Percentiles rank a stretch among this genome's conserved stretches.
These are phyloP conservation scores for Parazoanthus darwini DNA, from an alignment of 92 coral and sea anemone species.

Conservation along the genomic window DNA sequence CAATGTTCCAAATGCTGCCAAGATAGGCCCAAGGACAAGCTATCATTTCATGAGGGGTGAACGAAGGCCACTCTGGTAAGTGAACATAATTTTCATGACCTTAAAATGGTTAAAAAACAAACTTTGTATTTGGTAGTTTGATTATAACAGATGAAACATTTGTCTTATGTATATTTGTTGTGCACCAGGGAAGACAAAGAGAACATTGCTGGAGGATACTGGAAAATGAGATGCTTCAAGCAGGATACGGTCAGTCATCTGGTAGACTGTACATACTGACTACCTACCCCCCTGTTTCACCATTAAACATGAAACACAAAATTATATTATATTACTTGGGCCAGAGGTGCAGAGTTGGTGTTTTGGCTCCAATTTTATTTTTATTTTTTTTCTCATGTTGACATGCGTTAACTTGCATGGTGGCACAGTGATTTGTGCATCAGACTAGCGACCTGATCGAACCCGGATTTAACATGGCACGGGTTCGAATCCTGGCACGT, in stretches of 20 bases:
- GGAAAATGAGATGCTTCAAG: constrained; percentile 98
- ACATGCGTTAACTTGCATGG: too few species aligned
- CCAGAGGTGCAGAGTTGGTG: too few species aligned
- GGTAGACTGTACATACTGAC: too few species aligned
- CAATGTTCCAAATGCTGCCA: constrained; percentile 80
- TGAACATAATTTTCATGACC: background rate
- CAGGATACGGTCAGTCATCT: constrained; percentile 70
- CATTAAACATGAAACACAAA: too few species aligned
- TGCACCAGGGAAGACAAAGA: constrained; percentile 85
- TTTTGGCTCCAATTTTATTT: too few species aligned
- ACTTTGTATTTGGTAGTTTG: background rate
- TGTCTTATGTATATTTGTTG: background rate
- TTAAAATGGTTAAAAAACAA: background rate
- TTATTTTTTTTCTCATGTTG: too few species aligned
- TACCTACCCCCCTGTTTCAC: too few species aligned
- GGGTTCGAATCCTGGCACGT: too few species aligned
- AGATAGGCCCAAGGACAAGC: constrained; percentile 85
- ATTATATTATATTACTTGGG: too few species aligned
- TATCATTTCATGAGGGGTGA: constrained; percentile 98
- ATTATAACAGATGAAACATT: background rate
- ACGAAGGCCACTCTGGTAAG: constrained; percentile 92
- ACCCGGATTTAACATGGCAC: too few species aligned
- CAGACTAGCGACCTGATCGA: too few species aligned
- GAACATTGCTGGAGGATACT: constrained; percentile 93
- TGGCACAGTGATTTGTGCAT: too few species aligned